Base-by-base conservation (phyloP, 1,140 invertebrate species). In the Stegodyphus dumicola region DNA sequence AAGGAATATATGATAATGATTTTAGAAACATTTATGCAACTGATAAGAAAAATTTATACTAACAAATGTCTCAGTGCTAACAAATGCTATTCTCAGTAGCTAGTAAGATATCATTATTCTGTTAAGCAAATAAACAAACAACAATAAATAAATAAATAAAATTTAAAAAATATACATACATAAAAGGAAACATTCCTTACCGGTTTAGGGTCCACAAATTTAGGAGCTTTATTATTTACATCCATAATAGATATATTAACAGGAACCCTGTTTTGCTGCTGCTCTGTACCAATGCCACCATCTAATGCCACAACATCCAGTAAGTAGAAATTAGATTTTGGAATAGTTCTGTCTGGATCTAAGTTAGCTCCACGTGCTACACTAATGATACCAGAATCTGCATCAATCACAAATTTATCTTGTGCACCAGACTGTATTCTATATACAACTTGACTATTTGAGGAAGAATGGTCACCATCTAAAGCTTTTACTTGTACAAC, bases 391-490 rank as follows among this genome's bases (percentile, higher is more conserved):
- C 97, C 97, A 0, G 93, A 93, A 88, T 94, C 94, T 0, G 95
- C 92, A 88, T 95, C 94, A 10, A 98, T 96, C 0, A 96, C 93
- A 90, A 99, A 99, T 91, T 98, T 98, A 89, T 98, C 97, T 49
- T 93, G 93, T 3, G 95, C 95, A 6, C 97, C 97, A 85, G 93
- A 93, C 89, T 95, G 93, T 70, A 99, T 96, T 86, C 96, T 93
- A 90, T 98, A 98, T 6, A 96, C 95, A 1, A 98, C 91, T 76
- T 93, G 93, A 90, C 96, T 97, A 90, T 97, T 97, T 1, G 96
- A 95, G 3, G 94, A 91, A 1, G 96, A 97, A 1, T 95, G 94
- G 90, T 98, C 97, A 2, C 91, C 93, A 91, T 98, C 97, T 87
- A 93, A 93, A 1, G 96, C 95, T 91, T 93, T 93, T 5, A 97